Evolutionary conservation across 1,140 invertebrate species (phyloP).

Genomic region (Pogonus chalceus): DNA sequence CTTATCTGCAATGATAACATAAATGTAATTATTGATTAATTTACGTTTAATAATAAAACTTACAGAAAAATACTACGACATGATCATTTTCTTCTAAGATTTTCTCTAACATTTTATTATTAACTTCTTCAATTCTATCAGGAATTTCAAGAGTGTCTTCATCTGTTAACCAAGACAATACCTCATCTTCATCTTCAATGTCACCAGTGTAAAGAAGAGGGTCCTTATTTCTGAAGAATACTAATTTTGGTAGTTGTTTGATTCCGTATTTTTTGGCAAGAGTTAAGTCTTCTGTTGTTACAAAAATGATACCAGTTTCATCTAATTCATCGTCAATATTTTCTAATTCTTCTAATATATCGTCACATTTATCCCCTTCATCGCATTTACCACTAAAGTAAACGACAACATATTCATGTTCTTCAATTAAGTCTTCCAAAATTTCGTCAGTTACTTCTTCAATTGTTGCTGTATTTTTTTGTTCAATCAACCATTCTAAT

Average conservation of each 20-base stretch:
- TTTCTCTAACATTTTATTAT: slow-evolving; percentile 82
- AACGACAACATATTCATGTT: slow-evolving; percentile 88
- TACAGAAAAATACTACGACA: slow-evolving; percentile 88
- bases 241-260: slow-evolving; percentile 73
- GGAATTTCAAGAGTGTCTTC: slow-evolving; percentile 85
- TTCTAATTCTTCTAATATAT: slow-evolving; percentile 75
- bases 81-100: slow-evolving; percentile 79
- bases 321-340: slow-evolving; percentile 91
- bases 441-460: slow-evolving; percentile 93
- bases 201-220: slow-evolving; percentile 70
- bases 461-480: slow-evolving; percentile 84
- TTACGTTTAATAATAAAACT: slow-evolving; percentile 35
- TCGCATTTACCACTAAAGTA: slow-evolving; percentile 89
- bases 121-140: slow-evolving; percentile 90
- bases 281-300: slow-evolving; percentile 75
- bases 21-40: not conserved
- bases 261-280: slow-evolving; percentile 80
- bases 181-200: slow-evolving; percentile 82
- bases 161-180: slow-evolving; percentile 82
- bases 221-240: slow-evolving; percentile 85
- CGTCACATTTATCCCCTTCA: slow-evolving; percentile 74
- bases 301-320: slow-evolving; percentile 86
- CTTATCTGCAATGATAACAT: slow-evolving; percentile 50
- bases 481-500: slow-evolving; percentile 78
- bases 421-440: slow-evolving; percentile 72